Base-by-base conservation (phyloP, 2,797 vertebrate species). In the Acanthurus leucopareius region DNA sequence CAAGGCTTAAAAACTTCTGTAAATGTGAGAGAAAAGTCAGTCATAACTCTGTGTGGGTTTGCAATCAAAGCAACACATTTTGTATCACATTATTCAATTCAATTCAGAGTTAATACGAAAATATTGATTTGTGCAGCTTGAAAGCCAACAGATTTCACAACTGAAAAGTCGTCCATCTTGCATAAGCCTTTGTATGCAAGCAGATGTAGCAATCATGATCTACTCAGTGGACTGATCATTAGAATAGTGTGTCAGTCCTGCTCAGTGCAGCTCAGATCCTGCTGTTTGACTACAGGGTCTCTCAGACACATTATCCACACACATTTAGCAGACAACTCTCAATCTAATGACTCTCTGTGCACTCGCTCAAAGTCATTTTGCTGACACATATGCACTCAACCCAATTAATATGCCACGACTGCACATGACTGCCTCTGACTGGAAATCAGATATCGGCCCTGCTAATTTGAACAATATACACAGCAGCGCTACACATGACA, bases 391-490 rank as follows among this genome's bases (percentile, higher is more conserved):
- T 72, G 80, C 85, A 77, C 77, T 89, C 89, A 78, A 52, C 75
- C 84, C 80, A 86, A 90, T 91, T 89, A 90, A 89, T 87, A 77
- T 63, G 84, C 69, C 66, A 60, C 35, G 7, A 83, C 77, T 69
- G 77, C 80, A 71, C 85, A 76, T 63, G 77, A 60, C 71, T 66
- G 73, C 75, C 3, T 57, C 80, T 57, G 72, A 79, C 72, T 68
- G 66, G 78, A 79, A 83, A 86, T 89, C 82, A 82, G 83, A 89
- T 85, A 85, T 69, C 17, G 76, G 48, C 75, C 62, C 42, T 19
- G 49, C 73, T 87, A 82, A 83, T 88, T 74, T 86, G 70, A 68
- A 85, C 87, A 60, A 56, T 72, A 72, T 63, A 69, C 65, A 64
- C 45, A 73, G 73, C 61, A 42, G 22, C 5, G 51, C 71, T 15